phyloP scores from a whole-genome alignment of 2,888 invertebrate species.

The Phalera bucephala region DNA sequence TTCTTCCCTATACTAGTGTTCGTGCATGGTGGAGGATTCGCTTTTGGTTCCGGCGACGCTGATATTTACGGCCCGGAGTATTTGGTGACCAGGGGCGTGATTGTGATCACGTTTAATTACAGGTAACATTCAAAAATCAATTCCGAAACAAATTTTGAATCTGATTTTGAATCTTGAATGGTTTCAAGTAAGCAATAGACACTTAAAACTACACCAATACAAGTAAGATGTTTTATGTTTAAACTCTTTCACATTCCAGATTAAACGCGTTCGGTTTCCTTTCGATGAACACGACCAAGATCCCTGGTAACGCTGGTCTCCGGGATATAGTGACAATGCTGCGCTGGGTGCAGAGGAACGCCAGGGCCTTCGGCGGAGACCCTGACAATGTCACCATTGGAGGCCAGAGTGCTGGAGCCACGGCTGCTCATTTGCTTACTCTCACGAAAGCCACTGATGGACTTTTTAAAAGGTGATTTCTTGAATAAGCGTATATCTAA shows the following conservation, averaged over 20 bases:
- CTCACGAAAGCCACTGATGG: constrained; percentile 56
- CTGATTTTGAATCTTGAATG: too few species aligned
- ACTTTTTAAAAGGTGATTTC: constrained; percentile 54
- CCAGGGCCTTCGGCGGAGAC: constrained; percentile 63
- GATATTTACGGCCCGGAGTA: constrained; percentile 69
- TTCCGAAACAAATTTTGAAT: too few species aligned
- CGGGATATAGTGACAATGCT: constrained; percentile 67
- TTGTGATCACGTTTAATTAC: constrained; percentile 75
- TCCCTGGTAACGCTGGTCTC: constrained; percentile 76
- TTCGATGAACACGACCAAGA: constrained; percentile 51
- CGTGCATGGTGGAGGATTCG: constrained; percentile 73
- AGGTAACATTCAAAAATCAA: constrained; percentile 57
- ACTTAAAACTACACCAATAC: too few species aligned
- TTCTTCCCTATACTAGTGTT: constrained; percentile 66
- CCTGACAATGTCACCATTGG: constrained; percentile 63
- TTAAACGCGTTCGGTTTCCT: constrained; percentile 72
- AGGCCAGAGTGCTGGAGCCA: constrained; percentile 72
- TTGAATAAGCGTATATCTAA: too few species aligned
- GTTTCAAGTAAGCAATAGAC: too few species aligned
- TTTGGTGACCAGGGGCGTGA: constrained; percentile 55
- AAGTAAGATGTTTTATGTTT: too few species aligned
- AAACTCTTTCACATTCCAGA: too few species aligned
- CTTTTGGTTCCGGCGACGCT: constrained; percentile 64
- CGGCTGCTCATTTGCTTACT: constrained; percentile 55
- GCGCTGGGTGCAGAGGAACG: constrained; percentile 66